Evolutionary conservation across 2,113 vertebrate genomes (phyloP).

Genomic region (Chunga burmeisteri): DNA sequence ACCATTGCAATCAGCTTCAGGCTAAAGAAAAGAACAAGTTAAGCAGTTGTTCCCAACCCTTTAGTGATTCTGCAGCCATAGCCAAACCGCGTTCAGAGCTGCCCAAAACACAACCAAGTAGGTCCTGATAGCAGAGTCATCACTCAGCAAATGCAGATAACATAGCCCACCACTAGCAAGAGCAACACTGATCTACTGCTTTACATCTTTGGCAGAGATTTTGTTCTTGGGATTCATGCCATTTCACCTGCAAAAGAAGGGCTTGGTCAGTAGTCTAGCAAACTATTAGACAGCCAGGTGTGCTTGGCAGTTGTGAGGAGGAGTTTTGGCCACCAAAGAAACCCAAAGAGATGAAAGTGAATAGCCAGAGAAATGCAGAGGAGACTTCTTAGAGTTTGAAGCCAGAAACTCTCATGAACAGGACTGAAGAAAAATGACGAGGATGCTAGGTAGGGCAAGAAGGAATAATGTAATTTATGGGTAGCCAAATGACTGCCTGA

Average conservation of each 20-base stretch:
- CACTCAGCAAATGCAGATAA: background rate
- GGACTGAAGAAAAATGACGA: background rate
- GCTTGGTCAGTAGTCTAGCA: background rate
- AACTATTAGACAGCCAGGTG: background rate
- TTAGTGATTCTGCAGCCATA: background rate
- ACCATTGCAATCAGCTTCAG: background rate
- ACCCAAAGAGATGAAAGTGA: background rate
- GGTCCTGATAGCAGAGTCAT: background rate
- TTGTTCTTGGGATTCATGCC: background rate
- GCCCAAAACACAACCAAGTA: background rate
- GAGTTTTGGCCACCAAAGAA: background rate
- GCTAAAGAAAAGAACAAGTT: background rate
- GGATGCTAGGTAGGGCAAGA: background rate
- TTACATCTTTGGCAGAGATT: background rate
- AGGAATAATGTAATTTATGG: slow-evolving; percentile 11
- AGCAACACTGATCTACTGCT: background rate
- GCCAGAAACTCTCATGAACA: background rate
- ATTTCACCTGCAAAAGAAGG: background rate
- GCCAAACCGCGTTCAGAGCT: background rate
- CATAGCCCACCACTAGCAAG: accelerated
- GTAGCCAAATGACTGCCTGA: slow-evolving; percentile 27
- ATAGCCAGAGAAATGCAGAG: background rate
- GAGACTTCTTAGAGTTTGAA: background rate
- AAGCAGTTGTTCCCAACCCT: background rate
- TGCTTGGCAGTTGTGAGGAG: background rate